Conservation (phyloP, 2,888 invertebrate species). For the Cantharis rustica region DNA sequence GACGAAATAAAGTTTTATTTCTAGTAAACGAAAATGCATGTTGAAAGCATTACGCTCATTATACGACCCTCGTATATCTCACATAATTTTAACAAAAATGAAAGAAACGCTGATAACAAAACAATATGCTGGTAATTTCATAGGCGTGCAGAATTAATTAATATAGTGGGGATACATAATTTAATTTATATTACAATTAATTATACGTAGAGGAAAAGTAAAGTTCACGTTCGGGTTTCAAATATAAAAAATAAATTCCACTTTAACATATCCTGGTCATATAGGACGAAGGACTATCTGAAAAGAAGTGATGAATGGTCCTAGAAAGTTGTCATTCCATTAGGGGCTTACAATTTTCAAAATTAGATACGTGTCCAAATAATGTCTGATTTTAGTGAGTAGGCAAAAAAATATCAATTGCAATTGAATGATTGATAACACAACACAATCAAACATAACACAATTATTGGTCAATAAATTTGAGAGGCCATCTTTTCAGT, state of each 20-base stretch:
- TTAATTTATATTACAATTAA: neutral
- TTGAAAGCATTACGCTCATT: neutral
- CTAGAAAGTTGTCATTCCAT: neutral
- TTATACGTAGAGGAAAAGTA: neutral
- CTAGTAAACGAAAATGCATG: neutral
- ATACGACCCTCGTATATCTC: neutral
- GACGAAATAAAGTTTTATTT: neutral
- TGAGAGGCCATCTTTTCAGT: neutral
- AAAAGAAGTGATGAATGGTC: neutral
- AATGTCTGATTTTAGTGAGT: neutral
- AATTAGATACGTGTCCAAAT: neutral
- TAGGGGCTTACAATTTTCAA: neutral
- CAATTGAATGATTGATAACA: neutral
- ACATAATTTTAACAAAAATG: neutral
- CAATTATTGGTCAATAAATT: neutral
- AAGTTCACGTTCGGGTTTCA: neutral
- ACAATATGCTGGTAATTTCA: neutral
- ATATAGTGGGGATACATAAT: neutral
- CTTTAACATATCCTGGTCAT: neutral
- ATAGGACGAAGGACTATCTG: neutral
- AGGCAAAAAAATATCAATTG: neutral
- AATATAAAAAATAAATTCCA: neutral
- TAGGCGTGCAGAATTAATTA: neutral
- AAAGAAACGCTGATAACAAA: neutral
- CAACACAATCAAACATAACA: neutral